Base-by-base conservation (phyloP, 2,113 vertebrate genomes). In the Lanius collurio region DNA sequence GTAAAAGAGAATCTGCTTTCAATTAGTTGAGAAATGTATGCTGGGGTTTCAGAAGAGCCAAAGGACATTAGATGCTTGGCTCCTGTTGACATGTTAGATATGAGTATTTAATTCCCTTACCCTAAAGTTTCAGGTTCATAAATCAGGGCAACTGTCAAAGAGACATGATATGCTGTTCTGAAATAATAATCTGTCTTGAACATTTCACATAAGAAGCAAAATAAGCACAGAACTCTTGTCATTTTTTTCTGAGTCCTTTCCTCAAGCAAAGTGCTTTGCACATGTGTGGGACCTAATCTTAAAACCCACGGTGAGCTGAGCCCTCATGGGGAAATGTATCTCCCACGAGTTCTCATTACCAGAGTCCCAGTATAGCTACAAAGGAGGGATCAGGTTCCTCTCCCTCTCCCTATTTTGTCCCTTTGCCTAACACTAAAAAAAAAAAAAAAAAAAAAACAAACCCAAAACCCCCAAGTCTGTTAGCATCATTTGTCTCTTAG, bases 141-240 rank as follows among this genome's bases (percentile, higher is more conserved):
- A 80, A 80, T 88, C 57, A 50, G 42, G 19, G 50, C 59, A 77
- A 28, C 52, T 82, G 35, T 53, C 89, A 84, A 47, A 86, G 68
- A 55, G 33, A 55, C 68, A 19, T 81, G 64, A 78, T 67, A 26
- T 9, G n/a, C 35, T 70, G 21, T 75, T 49, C 37, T 92, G 71
- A 87, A 92, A 81, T 67, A 90, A 86, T 83, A 63, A 80, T 92
- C 57, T 80, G 16, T 63, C 56, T 87, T 91, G 62, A 94, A 56
- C 53, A 89, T 89, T 89, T 33, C 52, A 50, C 31, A 0, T 55
- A 80, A 78, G 44, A 71, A 41, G 41, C 12, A 89, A 82, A 91
- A 56, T 56, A 83, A 74, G 60, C 65, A 60, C 15, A 69, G 41
- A 71, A 77, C 33, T 83, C 39, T 64, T 64, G 15, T 42, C 8